phyloP scores from a whole-genome alignment of 1,140 invertebrate species.

The Cyclargus thomasi region DNA sequence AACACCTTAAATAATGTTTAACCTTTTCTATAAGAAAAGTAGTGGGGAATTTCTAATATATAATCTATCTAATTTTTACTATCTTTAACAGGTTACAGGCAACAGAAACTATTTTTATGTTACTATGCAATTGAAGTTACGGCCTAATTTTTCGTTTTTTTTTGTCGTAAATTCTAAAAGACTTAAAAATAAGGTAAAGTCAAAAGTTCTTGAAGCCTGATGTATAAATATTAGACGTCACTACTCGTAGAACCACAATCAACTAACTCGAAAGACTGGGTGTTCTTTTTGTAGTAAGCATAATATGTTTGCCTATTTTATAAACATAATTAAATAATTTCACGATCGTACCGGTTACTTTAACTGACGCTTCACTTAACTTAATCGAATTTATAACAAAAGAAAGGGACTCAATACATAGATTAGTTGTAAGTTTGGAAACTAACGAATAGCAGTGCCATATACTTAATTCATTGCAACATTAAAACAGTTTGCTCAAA shows the following conservation, averaged over 20 bases:
- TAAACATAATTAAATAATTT: neutral
- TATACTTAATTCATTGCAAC: slow-evolving; percentile 37
- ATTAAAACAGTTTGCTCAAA: slow-evolving; percentile 47
- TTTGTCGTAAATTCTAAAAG: neutral
- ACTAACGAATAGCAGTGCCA: slow-evolving; percentile 62
- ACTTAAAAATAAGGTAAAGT: neutral
- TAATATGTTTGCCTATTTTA: no score
- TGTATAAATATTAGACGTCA: neutral
- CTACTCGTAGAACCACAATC: neutral
- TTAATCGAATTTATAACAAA: slow-evolving; percentile 17
- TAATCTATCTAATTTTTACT: neutral
- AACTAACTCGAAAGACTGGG: no score
- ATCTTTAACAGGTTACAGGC: neutral
- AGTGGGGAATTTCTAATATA: neutral
- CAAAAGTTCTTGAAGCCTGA: neutral
- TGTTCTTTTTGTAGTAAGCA: no score
- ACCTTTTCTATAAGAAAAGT: neutral
- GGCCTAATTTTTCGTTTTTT: neutral
- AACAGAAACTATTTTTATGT: neutral
- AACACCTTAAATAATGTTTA: neutral
- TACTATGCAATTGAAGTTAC: neutral
- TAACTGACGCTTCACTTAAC: neutral
- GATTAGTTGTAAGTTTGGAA: slow-evolving; percentile 28
- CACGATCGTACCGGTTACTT: neutral
- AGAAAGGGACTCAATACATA: slow-evolving; percentile 26